Evolutionary conservation across 64 coral and sea anemone species (phyloP).

Genomic region (Stichodactyla helianthus): DNA sequence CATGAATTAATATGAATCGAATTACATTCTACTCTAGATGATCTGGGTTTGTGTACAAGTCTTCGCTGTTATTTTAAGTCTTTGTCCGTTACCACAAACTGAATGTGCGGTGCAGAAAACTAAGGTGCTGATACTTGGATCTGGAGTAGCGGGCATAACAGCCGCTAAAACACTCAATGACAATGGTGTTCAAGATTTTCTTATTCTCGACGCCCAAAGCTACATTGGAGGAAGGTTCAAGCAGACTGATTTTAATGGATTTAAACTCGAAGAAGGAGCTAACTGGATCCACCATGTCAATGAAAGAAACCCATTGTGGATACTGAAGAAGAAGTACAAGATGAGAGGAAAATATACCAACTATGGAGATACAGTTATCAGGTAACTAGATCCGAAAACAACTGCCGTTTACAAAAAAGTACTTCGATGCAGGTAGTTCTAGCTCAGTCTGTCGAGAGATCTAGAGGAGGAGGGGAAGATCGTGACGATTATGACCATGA

Average conservation of each 20-base stretch:
- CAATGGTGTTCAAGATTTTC: slow-evolving; percentile 36
- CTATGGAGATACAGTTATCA: slow-evolving; percentile 35
- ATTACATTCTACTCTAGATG: not conserved
- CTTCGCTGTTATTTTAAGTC: not conserved
- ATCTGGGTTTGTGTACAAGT: not conserved
- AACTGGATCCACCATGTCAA: slow-evolving; percentile 54
- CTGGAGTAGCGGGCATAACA: slow-evolving; percentile 38
- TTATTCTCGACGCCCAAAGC: slow-evolving; percentile 46
- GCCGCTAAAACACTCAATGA: slow-evolving; percentile 43
- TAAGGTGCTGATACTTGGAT: slow-evolving; percentile 44
- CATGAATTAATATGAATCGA: not conserved
- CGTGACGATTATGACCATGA: not conserved
- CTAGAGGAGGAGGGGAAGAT: no score
- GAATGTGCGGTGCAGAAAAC: not conserved
- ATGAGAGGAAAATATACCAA: slow-evolving; percentile 42
- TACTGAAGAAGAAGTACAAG: slow-evolving; percentile 40
- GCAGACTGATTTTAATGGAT: slow-evolving; percentile 28
- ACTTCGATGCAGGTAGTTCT: no score
- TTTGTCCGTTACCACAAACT: not conserved
- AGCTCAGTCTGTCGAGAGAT: no score
- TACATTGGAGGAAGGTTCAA: slow-evolving; percentile 55
- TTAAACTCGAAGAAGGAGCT: slow-evolving; percentile 54
- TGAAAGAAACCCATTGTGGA: slow-evolving; percentile 33
- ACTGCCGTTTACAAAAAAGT: not conserved
- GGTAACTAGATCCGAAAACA: slow-evolving; percentile 2